These are phyloP conservation scores for Dermolepida albohirtum DNA, from an alignment of 2,888 invertebrate genomes.

Conservation along the genomic window DNA sequence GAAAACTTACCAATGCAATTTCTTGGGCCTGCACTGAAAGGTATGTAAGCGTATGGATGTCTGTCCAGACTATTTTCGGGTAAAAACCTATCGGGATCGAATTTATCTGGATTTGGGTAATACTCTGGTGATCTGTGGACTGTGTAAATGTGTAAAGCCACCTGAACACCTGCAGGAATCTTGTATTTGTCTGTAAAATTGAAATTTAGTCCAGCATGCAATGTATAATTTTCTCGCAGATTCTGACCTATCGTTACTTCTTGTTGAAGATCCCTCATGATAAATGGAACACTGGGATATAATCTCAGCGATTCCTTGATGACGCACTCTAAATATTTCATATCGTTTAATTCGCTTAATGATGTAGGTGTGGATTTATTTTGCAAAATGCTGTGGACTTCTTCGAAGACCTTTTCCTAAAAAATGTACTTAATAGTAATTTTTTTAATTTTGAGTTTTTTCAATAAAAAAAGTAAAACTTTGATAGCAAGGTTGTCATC, in stretches of 20 bases:
- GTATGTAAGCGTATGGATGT: slow-evolving; percentile 77
- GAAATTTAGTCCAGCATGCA: not conserved
- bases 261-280: slow-evolving; percentile 70
- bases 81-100: slow-evolving; percentile 78
- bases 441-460: not conserved
- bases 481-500: no score
- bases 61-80: slow-evolving; percentile 77
- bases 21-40: slow-evolving; percentile 65
- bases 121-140: slow-evolving; percentile 73
- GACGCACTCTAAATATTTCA: slow-evolving; percentile 77
- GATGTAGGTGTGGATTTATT: slow-evolving; percentile 50
- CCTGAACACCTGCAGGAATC: slow-evolving; percentile 44
- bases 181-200: slow-evolving; percentile 40
- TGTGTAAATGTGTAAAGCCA: slow-evolving; percentile 51
- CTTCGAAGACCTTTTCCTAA: slow-evolving; percentile 67
- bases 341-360: slow-evolving; percentile 67
- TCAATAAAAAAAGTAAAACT: not conserved
- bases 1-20: slow-evolving; percentile 69
- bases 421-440: no score
- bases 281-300: slow-evolving; percentile 76
- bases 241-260: slow-evolving; percentile 69
- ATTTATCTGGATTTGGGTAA: slow-evolving; percentile 74
- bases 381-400: slow-evolving; percentile 65
- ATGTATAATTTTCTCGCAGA: not conserved
- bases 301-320: slow-evolving; percentile 76